Base-by-base conservation (phyloP, 1,140 invertebrate genomes). In the Catajapyx aquilonaris region DNA sequence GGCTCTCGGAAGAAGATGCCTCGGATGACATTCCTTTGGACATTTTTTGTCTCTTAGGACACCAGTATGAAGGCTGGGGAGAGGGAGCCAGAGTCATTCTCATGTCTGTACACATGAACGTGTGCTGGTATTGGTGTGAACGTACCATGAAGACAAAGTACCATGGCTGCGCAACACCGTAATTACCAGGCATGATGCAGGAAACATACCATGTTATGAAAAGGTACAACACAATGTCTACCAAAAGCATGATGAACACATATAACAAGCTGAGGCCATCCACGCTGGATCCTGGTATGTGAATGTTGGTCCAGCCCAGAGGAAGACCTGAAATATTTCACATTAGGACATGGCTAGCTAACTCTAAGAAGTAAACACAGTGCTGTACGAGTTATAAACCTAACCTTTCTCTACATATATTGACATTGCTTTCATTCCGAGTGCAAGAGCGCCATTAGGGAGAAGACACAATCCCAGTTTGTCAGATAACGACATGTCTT, bases 101-200 rank as follows among this genome's bases (percentile, higher is more conserved):
- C n/a, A n/a, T n/a, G n/a, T n/a, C n/a, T n/a, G n/a, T n/a, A n/a
- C n/a, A n/a, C n/a, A n/a, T n/a, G n/a, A n/a, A n/a, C n/a, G n/a
- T n/a, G n/a, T n/a, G n/a, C n/a, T n/a, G n/a, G n/a, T n/a, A n/a
- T n/a, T n/a, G n/a, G n/a, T n/a, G n/a, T n/a, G n/a, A n/a, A n/a
- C n/a, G n/a, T 39, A 41, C 41, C 5, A 43, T 48, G 18, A 61
- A 33, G 4, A 52, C 50, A 44, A 61, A 65, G 43, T 63, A 64
- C 52, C 53, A 62, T 7, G 57, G 60, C 43, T 55, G 48, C 4
- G 54, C 37, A n/a, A 56, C 46, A 35, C 62, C 63, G 49, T 51
- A 55, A 13, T 34, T 28, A 2, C 37, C 34, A 10, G 40, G 42
- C 9, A n/a, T 17, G 7, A 35, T 35, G 17, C 11, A 37, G 25